A percentile compares a stretch with the other conserved stretches of the same genome.
Conservation (phyloP, 2,797 vertebrate species). For the Hypotaenidia philippensis region DNA sequence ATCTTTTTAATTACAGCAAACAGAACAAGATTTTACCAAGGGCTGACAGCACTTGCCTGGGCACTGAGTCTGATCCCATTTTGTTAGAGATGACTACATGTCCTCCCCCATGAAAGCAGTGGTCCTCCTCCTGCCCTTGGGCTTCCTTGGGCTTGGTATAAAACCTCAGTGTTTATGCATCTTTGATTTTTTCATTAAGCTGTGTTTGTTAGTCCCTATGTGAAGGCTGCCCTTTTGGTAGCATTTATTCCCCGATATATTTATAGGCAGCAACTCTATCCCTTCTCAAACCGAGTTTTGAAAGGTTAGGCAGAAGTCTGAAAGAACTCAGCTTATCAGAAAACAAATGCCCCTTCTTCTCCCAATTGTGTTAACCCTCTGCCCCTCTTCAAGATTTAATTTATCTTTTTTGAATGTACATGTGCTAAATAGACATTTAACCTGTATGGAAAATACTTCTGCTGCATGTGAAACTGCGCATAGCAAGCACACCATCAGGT, state of each 20-base stretch:
- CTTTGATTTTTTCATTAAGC: not conserved
- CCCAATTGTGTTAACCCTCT: not conserved
- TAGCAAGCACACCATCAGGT: not conserved
- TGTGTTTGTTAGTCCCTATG: not conserved
- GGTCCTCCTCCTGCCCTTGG: not conserved
- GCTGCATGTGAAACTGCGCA: not conserved
- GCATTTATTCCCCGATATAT: not conserved
- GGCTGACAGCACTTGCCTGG: not conserved
- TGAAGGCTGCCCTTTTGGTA: not conserved
- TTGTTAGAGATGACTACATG: accelerated
- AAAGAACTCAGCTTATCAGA: not conserved
- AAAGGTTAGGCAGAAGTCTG: not conserved
- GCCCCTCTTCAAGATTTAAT: not conserved
- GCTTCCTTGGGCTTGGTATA: not conserved
- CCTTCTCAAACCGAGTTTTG: not conserved
- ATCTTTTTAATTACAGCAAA: not conserved
- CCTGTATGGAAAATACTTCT: not conserved
- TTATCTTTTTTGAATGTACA: not conserved
- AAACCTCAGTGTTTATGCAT: not conserved
- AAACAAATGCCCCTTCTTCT: not conserved
- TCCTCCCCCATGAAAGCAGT: not conserved
- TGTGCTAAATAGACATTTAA: not conserved
- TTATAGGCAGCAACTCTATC: slow-evolving; percentile 29
- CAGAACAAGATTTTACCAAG: not conserved
- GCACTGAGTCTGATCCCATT: not conserved